Conservation (phyloP, 2,113 vertebrate species). For the Nannospalax galili region DNA sequence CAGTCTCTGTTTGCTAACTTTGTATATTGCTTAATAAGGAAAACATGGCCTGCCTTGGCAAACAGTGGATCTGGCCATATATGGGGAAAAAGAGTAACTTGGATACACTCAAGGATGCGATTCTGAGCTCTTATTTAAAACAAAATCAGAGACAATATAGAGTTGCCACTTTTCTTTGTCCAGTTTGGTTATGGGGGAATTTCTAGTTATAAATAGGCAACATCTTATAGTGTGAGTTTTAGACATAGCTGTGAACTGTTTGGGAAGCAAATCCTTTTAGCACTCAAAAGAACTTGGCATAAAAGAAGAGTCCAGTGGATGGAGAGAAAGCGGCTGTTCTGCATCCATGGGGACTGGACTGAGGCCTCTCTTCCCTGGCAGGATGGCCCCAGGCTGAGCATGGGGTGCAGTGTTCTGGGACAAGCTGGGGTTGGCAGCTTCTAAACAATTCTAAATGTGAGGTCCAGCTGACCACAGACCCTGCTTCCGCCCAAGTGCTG, state of each 20-base stretch:
- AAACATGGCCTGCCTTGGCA: slow-evolving; percentile 77
- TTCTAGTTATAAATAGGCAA: slow-evolving; percentile 73
- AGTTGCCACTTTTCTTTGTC: slow-evolving; percentile 62
- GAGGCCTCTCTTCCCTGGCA: neutral
- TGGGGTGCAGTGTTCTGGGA: neutral
- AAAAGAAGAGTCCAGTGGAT: slow-evolving; percentile 1
- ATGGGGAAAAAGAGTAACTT: slow-evolving; percentile 85
- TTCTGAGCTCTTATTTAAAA: slow-evolving; percentile 74
- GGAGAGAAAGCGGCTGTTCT: neutral
- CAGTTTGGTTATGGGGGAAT: slow-evolving; percentile 67
- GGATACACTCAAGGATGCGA: slow-evolving; percentile 71
- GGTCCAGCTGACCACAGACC: neutral
- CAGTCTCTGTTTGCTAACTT: slow-evolving; percentile 82
- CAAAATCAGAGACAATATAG: slow-evolving; percentile 75
- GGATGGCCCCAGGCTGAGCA: neutral
- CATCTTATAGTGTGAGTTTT: slow-evolving; percentile 68
- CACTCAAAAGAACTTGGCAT: slow-evolving; percentile 46
- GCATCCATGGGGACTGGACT: neutral
- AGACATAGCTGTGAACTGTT: slow-evolving; percentile 61
- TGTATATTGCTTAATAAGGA: slow-evolving; percentile 87
- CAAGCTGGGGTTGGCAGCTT: neutral
- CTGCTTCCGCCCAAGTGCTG: neutral
- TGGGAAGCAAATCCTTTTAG: slow-evolving; percentile 60
- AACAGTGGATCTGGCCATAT: slow-evolving; percentile 82
- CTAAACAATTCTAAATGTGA: neutral